phyloP scores from a whole-genome alignment of 1,140 invertebrate genomes.

The Drosophila sp. region DNA sequence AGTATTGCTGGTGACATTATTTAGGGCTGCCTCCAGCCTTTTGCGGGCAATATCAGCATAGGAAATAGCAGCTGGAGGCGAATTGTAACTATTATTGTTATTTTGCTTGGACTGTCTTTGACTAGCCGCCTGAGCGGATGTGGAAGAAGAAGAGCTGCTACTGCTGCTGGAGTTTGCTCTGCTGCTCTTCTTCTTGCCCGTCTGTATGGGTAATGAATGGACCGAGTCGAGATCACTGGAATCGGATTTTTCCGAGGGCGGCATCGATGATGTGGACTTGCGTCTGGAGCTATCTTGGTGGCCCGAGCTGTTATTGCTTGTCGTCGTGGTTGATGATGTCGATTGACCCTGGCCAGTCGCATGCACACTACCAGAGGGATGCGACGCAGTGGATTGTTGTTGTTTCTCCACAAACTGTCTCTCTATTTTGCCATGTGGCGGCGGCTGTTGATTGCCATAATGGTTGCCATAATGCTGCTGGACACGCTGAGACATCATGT shows the following conservation, averaged over 20 bases:
- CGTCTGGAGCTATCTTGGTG: slow-evolving; percentile 80
- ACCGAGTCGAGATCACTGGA: slow-evolving; percentile 88
- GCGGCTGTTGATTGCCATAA: slow-evolving; percentile 22
- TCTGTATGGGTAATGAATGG: slow-evolving; percentile 88
- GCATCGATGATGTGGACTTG: slow-evolving; percentile 86
- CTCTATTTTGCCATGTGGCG: slow-evolving; percentile 23
- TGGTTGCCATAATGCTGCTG: slow-evolving; percentile 32
- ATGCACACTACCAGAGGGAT: slow-evolving; percentile 8
- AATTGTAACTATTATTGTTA: slow-evolving; percentile 32
- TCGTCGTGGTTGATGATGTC: slow-evolving; percentile 42
- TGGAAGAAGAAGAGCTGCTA: neutral
- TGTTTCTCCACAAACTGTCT: slow-evolving; percentile 33
- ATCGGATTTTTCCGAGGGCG: slow-evolving; percentile 89
- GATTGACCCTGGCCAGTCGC: slow-evolving; percentile 12
- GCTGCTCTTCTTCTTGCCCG: slow-evolving; percentile 67
- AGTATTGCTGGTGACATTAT: slow-evolving; percentile 34
- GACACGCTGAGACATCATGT: slow-evolving; percentile 65
- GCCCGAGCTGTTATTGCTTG: slow-evolving; percentile 36
- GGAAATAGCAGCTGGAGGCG: slow-evolving; percentile 82
- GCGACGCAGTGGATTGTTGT: slow-evolving; percentile 9
- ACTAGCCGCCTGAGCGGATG: slow-evolving; percentile 18
- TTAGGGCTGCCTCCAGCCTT: slow-evolving; percentile 58
- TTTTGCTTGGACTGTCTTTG: slow-evolving; percentile 42
- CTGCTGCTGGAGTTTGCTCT: slow-evolving; percentile 8
- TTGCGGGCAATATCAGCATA: slow-evolving; percentile 89